phyloP scores from a whole-genome alignment of 2,797 vertebrate species.

The Megaceryle alcyon region DNA sequence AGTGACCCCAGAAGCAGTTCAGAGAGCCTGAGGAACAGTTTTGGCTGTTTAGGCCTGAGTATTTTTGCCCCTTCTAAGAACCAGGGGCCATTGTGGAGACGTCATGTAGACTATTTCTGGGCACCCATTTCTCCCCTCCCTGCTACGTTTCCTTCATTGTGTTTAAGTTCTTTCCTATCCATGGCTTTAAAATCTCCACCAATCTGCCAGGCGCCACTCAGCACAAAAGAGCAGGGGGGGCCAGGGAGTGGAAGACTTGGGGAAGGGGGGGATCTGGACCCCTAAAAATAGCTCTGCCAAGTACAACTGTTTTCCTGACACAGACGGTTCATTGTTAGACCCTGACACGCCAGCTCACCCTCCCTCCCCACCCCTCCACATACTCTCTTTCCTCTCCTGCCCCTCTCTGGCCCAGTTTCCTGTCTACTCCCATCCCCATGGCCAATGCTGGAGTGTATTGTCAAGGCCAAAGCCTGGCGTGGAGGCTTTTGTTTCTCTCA shows the following conservation, averaged over 20 bases:
- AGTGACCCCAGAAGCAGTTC: neutral
- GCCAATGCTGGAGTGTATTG: neutral
- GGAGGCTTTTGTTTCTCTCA: slow-evolving; percentile 5
- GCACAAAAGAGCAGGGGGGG: slow-evolving; percentile 62
- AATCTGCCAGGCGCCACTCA: slow-evolving; percentile 76
- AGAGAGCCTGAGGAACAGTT: neutral
- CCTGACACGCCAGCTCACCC: slow-evolving; percentile 44
- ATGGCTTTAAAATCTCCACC: slow-evolving; percentile 74
- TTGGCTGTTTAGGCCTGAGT: neutral
- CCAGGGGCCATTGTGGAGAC: fast-evolving
- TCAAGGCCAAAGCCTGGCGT: neutral
- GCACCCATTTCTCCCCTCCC: slow-evolving; percentile 54
- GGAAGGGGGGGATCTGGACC: slow-evolving; percentile 33
- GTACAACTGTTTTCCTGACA: slow-evolving; percentile 77
- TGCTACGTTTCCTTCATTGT: slow-evolving; percentile 59
- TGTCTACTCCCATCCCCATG: slow-evolving; percentile 32
- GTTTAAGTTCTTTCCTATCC: slow-evolving; percentile 74
- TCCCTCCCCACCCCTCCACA: neutral
- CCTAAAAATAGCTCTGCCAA: slow-evolving; percentile 78
- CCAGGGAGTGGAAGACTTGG: neutral
- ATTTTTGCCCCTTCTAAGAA: neutral
- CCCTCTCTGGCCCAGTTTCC: slow-evolving; percentile 43
- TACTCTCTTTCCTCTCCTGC: slow-evolving; percentile 50
- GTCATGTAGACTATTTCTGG: slow-evolving; percentile 53
- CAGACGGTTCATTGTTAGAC: slow-evolving; percentile 75